Evolutionary conservation across 2,797 vertebrate species (phyloP).

Genomic region (Sebastes cheni): DNA sequence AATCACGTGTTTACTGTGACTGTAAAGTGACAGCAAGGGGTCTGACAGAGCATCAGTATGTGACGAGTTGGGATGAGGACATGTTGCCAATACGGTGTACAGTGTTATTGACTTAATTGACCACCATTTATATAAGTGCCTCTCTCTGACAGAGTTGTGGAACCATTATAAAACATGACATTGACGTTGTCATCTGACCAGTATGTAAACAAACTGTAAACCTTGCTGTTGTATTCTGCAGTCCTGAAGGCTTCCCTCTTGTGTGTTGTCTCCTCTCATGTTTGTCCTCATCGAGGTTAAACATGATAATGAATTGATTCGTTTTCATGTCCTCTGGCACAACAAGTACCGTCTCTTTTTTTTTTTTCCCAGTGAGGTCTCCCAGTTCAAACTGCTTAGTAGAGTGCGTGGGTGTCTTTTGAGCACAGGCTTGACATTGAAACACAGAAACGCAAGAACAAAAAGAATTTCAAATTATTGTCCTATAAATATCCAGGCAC

Average conservation of each 20-base stretch:
- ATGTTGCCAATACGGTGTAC: neutral
- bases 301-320: slow-evolving; percentile 4
- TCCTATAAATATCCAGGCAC: slow-evolving; percentile 4
- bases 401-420: slow-evolving; percentile 5
- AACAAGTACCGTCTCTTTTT: neutral
- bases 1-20: too few species aligned
- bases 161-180: neutral
- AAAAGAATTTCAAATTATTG: neutral
- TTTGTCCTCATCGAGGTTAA: neutral
- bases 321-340: slow-evolving; percentile 7
- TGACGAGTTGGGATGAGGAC: too few species aligned
- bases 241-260: neutral
- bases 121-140: neutral
- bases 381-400: neutral
- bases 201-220: neutral
- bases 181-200: neutral
- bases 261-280: neutral
- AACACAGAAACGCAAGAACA: neutral
- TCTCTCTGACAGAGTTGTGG: neutral
- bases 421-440: slow-evolving; percentile 4
- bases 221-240: neutral
- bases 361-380: neutral
- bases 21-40: too few species aligned
- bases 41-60: too few species aligned
- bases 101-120: neutral